phyloP scores from a whole-genome alignment of 2,888 invertebrate genomes.

The Macrosoma leucophasiata region DNA sequence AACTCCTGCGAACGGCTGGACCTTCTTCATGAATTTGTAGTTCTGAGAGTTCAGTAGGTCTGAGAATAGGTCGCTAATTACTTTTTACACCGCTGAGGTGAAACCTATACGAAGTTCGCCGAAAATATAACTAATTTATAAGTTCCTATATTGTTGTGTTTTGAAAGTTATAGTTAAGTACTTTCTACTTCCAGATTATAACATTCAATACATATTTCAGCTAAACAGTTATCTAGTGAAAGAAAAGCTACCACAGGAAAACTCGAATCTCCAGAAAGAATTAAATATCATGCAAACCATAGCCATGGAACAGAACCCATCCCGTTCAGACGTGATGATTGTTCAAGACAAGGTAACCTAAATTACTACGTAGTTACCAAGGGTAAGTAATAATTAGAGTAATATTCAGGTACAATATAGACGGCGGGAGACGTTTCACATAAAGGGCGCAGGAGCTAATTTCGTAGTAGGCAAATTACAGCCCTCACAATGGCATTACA shows the following conservation, averaged over 20 bases:
- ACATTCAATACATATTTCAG: constrained; percentile 30
- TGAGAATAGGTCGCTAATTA: too few species aligned
- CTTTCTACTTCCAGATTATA: background rate
- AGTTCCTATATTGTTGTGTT: background rate
- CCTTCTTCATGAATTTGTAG: too few species aligned
- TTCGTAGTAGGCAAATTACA: too few species aligned
- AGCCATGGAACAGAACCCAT: constrained; percentile 78
- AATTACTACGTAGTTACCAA: background rate
- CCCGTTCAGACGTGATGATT: constrained; percentile 78
- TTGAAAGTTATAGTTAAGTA: background rate
- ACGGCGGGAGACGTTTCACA: too few species aligned
- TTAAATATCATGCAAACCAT: constrained; percentile 82
- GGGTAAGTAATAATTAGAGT: background rate
- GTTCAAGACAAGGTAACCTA: constrained; percentile 79
- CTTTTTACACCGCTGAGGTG: too few species aligned
- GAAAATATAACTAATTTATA: too few species aligned
- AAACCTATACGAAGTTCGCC: too few species aligned
- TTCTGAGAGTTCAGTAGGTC: too few species aligned
- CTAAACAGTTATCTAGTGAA: constrained; percentile 84
- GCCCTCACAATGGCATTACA: too few species aligned
- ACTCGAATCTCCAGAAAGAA: constrained; percentile 77
- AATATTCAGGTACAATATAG: constrained; percentile 8
- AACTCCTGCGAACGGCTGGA: too few species aligned
- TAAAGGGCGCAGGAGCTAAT: too few species aligned
- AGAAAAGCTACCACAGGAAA: constrained; percentile 87